phyloP scores from a whole-genome alignment of 2,113 vertebrate species.

The Anas platyrhynchos region DNA sequence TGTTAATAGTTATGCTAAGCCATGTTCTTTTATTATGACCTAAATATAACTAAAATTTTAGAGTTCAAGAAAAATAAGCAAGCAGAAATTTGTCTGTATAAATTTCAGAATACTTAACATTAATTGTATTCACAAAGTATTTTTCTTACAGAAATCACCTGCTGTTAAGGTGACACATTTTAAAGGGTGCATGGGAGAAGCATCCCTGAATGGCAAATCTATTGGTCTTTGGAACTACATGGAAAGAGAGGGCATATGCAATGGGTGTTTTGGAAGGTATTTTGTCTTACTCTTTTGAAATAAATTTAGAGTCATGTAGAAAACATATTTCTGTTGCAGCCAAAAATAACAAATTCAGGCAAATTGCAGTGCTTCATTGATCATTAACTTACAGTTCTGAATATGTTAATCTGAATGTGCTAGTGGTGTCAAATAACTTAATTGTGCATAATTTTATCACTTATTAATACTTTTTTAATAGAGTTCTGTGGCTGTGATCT shows the following conservation, averaged over 20 bases:
- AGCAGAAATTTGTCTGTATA: not conserved
- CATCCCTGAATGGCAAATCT: slow-evolving; percentile 86
- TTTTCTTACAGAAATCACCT: slow-evolving; percentile 77
- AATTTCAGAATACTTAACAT: not conserved
- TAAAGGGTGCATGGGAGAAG: slow-evolving; percentile 90
- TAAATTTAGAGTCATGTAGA: not conserved
- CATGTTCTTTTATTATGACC: not conserved
- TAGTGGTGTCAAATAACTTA: not conserved
- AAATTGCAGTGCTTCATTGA: not conserved
- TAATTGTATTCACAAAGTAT: not conserved
- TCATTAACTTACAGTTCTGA: not conserved
- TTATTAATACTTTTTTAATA: not conserved
- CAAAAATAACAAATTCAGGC: not conserved
- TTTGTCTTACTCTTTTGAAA: not conserved
- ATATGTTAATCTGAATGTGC: not conserved
- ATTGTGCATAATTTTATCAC: not conserved
- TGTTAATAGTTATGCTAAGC: not conserved
- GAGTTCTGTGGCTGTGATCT: not conserved
- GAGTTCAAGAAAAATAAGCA: not conserved
- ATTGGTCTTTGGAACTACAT: slow-evolving; percentile 93
- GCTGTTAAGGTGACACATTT: slow-evolving; percentile 86
- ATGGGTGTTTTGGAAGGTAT: slow-evolving; percentile 93
- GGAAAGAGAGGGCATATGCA: slow-evolving; percentile 86
- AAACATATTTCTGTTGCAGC: not conserved
- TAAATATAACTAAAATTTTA: not conserved